Conservation (phyloP, 1,140 invertebrate species). For the Trichonephila inaurata region DNA sequence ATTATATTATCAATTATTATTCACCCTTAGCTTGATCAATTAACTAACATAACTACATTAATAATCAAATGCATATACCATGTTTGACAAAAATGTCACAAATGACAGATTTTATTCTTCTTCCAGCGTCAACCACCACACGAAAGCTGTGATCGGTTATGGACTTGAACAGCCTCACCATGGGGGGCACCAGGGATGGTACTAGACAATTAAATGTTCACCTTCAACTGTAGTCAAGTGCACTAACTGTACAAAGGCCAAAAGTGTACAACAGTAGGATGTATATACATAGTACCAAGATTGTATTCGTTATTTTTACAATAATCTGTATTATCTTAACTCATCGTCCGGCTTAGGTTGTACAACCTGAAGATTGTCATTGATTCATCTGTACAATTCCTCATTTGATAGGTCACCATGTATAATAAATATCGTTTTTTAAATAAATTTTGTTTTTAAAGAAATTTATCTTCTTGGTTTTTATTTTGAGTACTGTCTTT, state of each 20-base stretch:
- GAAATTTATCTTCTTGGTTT: not conserved
- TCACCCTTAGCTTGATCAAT: too few species aligned
- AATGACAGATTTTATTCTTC: not conserved
- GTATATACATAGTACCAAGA: not conserved
- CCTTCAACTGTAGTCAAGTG: conserved; percentile 47
- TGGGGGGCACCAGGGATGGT: conserved; percentile 46
- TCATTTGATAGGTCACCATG: conserved; percentile 45
- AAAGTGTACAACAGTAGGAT: conserved; percentile 56
- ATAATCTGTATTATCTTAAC: conserved; percentile 47
- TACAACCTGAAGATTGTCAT: conserved; percentile 1
- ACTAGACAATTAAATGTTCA: not conserved
- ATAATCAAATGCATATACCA: not conserved
- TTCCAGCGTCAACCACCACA: conserved; percentile 75
- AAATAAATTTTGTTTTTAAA: conserved; percentile 28
- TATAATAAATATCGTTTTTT: conserved; percentile 38
- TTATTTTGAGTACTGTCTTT: not conserved
- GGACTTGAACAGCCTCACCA: conserved; percentile 68
- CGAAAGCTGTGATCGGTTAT: conserved; percentile 73
- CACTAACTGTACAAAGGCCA: conserved; percentile 64
- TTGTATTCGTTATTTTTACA: conserved; percentile 37
- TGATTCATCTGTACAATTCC: conserved; percentile 67
- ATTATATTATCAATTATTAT: too few species aligned
- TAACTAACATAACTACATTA: too few species aligned
- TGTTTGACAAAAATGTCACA: not conserved
- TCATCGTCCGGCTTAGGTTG: conserved; percentile 46